phyloP scores from a whole-genome alignment of 2,888 invertebrate species.

The Epistrophella euchroma region DNA sequence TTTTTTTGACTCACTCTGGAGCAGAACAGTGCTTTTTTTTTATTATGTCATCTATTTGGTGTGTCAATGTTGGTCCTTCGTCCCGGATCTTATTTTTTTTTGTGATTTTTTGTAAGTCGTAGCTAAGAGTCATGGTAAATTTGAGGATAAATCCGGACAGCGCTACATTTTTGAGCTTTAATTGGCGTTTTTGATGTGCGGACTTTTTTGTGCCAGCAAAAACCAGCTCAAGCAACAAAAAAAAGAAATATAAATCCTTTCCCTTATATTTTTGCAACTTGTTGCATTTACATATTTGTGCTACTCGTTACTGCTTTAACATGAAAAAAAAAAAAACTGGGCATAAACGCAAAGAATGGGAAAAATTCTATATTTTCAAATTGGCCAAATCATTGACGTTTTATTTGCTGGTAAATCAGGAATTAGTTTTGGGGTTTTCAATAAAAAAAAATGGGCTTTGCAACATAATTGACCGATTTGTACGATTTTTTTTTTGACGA shows the following conservation, averaged over 20 bases:
- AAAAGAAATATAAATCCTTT: slow-evolving; percentile 4
- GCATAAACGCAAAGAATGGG: background rate
- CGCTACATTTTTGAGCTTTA: slow-evolving; percentile 53
- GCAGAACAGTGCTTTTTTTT: background rate
- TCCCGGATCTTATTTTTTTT: slow-evolving; percentile 12
- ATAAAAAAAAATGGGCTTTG: slow-evolving; percentile 8
- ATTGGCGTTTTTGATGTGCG: slow-evolving; percentile 47
- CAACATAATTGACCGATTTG: background rate
- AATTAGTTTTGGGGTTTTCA: slow-evolving; percentile 13
- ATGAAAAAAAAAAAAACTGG: background rate
- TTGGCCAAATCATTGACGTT: slow-evolving; percentile 19
- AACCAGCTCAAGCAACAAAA: background rate
- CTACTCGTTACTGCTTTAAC: background rate
- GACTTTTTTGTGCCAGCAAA: background rate
- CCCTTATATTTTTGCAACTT: too few relatives aligned
- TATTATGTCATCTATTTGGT: slow-evolving; percentile 35
- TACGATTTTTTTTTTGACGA: background rate
- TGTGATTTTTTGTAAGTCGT: background rate
- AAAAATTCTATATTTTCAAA: background rate
- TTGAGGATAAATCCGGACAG: slow-evolving; percentile 51
- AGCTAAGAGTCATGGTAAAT: slow-evolving; percentile 39
- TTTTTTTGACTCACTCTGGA: background rate
- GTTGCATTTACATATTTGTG: slow-evolving; percentile 5
- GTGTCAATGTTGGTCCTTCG: slow-evolving; percentile 35
- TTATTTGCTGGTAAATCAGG: slow-evolving; percentile 21